Base-by-base conservation (phyloP, 2,797 vertebrate species). In the Gymnodraco acuticeps region DNA sequence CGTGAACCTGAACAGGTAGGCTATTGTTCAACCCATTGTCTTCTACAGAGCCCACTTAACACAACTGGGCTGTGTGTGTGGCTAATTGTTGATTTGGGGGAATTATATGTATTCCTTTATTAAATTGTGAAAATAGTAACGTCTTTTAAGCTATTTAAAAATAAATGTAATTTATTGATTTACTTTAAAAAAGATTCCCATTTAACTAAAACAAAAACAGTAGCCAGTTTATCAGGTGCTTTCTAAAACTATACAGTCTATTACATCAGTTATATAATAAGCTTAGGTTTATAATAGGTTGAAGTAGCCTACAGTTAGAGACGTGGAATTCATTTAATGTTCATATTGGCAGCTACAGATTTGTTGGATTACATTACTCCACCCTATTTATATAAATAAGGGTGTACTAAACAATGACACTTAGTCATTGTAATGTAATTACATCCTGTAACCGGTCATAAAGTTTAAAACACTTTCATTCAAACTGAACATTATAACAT, bases 1-100 rank as follows among this genome's bases (percentile, higher is more conserved):
- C 19, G 83, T 95, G 0, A 93, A 96, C n/a, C 67, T 97, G 66
- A 89, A 85, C 59, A 95, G 96, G 96, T 96, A 93, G 85, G 94
- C 17, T 8, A 17, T 5, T 16, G 2, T 13, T 42, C 6, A 23
- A 47, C 10, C 1, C 5, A 19, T 10, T 45, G 0, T 11, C 9
- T 8, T 6, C 38, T 0, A 0, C 6, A 3, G 33, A 33, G 5
- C 51, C 7, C 19, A 13, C 51, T 3, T 1, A 11, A 31, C 43
- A 17, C 9, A 31, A 4, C n/a, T 16, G 23, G 16, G 5, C 6
- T 23, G 2, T 51, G 12, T n/a, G 46, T 46, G 27, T 10, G 1
- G 7, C 15, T 14, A n/a, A 13, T 27, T 11, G 4, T n/a, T n/a
- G 12, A 33, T 15, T 15, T 59, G 6, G 15, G 10, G 10, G n/a